phyloP scores from a whole-genome alignment of 2,113 vertebrate genomes.

The Cepphus grylle region DNA sequence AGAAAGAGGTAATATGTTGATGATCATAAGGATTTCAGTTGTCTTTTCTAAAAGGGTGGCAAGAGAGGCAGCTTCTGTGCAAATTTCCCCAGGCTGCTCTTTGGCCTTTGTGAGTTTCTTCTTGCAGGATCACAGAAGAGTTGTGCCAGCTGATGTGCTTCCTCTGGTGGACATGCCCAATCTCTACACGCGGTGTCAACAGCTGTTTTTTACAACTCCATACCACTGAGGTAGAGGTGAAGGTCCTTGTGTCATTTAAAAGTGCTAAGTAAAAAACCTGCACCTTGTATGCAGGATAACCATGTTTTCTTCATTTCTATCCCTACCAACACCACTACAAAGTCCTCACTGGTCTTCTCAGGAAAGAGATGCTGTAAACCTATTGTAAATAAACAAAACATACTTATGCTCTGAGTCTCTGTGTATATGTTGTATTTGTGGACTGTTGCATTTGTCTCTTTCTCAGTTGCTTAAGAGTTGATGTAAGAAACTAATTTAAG shows the following conservation, averaged over 20 bases:
- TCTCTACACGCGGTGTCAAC: accelerated
- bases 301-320: background rate
- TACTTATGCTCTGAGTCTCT: accelerated
- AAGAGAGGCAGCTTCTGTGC: background rate
- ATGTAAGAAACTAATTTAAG: background rate
- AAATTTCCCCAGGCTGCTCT: background rate
- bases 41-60: background rate
- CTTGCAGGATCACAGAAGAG: background rate
- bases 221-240: background rate
- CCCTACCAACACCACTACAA: background rate
- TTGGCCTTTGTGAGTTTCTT: background rate
- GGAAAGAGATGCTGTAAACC: background rate
- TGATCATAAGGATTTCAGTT: background rate
- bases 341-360: background rate
- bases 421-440: background rate
- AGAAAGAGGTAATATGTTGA: background rate
- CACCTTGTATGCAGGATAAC: background rate
- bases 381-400: background rate
- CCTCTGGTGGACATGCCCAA: background rate
- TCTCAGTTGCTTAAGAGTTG: background rate
- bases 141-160: background rate
- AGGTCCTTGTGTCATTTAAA: background rate
- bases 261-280: background rate
- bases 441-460: background rate
- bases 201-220: background rate